Evolutionary conservation across 2,888 invertebrate species (phyloP).

Genomic region (Pegoplata infirma): DNA sequence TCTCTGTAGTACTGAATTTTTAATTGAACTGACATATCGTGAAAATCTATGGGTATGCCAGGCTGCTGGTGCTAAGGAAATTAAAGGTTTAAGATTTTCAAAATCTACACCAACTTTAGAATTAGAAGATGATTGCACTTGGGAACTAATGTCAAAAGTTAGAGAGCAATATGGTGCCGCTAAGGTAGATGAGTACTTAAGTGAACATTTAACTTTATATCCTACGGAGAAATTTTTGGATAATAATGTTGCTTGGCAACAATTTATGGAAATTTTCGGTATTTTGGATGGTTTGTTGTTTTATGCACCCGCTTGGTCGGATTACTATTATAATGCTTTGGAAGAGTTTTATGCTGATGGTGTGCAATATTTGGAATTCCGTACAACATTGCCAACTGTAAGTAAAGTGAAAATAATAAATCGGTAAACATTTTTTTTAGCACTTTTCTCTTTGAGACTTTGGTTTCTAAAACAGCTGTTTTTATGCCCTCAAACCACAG

Average conservation of each 20-base stretch:
- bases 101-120: conserved; percentile 60
- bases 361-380: conserved; percentile 84
- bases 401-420: conserved; percentile 56
- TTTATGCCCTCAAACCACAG: too few species aligned
- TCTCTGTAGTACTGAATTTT: conserved; percentile 81
- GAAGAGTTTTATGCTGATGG: conserved; percentile 83
- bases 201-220: conserved; percentile 80
- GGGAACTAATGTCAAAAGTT: conserved; percentile 69
- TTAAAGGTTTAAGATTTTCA: conserved; percentile 66
- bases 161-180: conserved; percentile 65
- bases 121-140: conserved; percentile 64
- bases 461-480: too few species aligned
- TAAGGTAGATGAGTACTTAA: conserved; percentile 80
- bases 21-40: conserved; percentile 82
- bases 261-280: conserved; percentile 80
- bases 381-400: conserved; percentile 81
- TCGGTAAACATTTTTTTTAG: too few species aligned
- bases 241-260: conserved; percentile 81
- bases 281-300: conserved; percentile 80
- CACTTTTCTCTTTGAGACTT: too few species aligned
- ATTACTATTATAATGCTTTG: conserved; percentile 83
- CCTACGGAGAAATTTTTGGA: conserved; percentile 79
- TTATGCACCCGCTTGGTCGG: conserved; percentile 83
- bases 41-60: conserved; percentile 80
- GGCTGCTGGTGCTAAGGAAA: conserved; percentile 57